These are phyloP conservation scores for Corythornis madagascariensis DNA, from an alignment of 2,113 vertebrate genomes.

Conservation along the genomic window DNA sequence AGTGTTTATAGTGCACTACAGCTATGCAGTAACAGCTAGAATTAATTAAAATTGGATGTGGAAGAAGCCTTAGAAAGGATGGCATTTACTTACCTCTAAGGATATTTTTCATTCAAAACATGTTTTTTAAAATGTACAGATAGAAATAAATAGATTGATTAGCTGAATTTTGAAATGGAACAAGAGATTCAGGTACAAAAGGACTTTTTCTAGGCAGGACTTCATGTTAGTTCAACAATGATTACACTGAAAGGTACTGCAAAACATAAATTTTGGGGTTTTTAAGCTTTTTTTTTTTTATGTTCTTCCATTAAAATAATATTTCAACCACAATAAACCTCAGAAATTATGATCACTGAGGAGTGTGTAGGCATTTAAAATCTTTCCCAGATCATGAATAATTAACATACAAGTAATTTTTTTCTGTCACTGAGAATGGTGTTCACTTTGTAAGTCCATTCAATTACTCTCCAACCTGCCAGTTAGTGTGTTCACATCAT, in stretches of 20 bases:
- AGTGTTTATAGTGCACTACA: not conserved
- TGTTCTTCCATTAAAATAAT: not conserved
- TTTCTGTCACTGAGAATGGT: conserved; percentile 5
- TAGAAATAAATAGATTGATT: conserved; percentile 25
- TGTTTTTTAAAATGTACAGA: not conserved
- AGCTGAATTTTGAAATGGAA: not conserved
- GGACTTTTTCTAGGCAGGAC: not conserved
- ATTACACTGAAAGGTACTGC: not conserved
- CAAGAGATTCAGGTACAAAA: not conserved
- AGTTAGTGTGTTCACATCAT: not conserved
- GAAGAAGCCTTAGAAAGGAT: not conserved
- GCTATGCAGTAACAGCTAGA: not conserved
- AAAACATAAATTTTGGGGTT: not conserved
- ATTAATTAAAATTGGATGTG: not conserved
- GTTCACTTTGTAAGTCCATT: not conserved
- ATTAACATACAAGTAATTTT: conserved; percentile 62
- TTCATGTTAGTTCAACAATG: not conserved
- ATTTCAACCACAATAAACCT: not conserved
- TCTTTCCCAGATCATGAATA: conserved; percentile 58
- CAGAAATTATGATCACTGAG: not conserved
- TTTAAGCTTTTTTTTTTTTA: not conserved
- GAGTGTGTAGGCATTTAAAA: conserved; percentile 60
- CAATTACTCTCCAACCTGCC: not conserved
- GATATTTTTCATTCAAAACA: not conserved
- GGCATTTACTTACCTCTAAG: not conserved